Conservation (phyloP, 2,113 vertebrate species). For the Paratilapia polleni region DNA sequence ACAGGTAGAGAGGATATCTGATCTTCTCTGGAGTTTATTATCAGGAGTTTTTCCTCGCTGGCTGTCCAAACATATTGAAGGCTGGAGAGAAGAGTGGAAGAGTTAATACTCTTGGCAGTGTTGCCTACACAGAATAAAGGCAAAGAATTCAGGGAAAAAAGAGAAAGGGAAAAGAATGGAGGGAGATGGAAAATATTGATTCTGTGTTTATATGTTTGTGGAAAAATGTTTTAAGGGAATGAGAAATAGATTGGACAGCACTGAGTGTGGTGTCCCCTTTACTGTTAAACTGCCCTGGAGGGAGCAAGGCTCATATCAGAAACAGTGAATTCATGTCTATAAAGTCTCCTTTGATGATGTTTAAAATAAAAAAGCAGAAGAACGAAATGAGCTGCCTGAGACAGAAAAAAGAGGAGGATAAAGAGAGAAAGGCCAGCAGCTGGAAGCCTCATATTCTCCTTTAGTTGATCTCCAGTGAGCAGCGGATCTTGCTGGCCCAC, state of each 20-base stretch:
- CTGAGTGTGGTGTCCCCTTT: neutral
- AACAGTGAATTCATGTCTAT: neutral
- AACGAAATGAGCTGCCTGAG: neutral
- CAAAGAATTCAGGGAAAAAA: neutral
- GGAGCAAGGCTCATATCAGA: neutral
- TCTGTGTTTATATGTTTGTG: neutral
- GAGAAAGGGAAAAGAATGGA: neutral
- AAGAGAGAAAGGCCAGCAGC: conserved; percentile 1
- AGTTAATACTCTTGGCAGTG: neutral
- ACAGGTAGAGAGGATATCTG: conserved; percentile 27
- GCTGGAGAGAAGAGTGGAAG: neutral
- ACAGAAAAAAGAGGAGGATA: neutral
- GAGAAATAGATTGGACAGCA: neutral
- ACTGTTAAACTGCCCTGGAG: neutral
- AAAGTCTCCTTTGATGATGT: conserved; percentile 5
- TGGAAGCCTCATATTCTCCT: conserved; percentile 8
- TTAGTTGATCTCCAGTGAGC: conserved; percentile 16
- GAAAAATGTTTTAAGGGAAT: neutral
- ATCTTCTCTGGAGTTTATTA: conserved; percentile 62
- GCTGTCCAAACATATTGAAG: conserved; percentile 48
- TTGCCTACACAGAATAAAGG: neutral
- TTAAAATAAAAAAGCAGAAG: conserved; percentile 6
- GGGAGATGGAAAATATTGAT: neutral
- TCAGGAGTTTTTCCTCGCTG: conserved; percentile 24
- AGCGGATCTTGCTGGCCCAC: neutral